phyloP scores from a whole-genome alignment of 2,888 invertebrate genomes.

The Torymus auratus region DNA sequence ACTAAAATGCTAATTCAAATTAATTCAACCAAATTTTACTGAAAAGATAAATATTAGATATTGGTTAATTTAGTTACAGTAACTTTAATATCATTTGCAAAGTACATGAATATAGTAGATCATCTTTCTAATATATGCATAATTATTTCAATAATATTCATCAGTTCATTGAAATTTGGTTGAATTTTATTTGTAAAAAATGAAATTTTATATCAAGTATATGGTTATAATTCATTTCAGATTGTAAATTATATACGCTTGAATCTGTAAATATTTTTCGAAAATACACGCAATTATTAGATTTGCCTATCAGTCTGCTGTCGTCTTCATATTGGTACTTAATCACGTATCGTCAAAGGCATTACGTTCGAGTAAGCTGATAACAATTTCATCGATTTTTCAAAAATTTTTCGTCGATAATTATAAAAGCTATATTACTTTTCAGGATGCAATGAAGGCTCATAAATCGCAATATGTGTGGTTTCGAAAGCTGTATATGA shows the following conservation, averaged over 20 bases:
- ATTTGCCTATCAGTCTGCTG: slow-evolving; percentile 88
- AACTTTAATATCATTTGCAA: too few relatives aligned
- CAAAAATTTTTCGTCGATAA: too few relatives aligned
- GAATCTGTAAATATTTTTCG: slow-evolving; percentile 90
- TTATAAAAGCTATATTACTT: slow-evolving; percentile 59
- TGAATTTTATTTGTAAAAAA: slow-evolving; percentile 20
- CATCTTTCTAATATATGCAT: too few relatives aligned
- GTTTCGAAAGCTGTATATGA: slow-evolving; percentile 93
- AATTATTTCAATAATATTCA: too few relatives aligned
- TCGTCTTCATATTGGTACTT: slow-evolving; percentile 87
- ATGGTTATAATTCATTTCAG: slow-evolving; percentile 78
- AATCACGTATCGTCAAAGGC: slow-evolving; percentile 71
- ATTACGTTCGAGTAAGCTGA: slow-evolving; percentile 69
- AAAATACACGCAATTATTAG: slow-evolving; percentile 90
- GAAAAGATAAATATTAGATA: too few relatives aligned
- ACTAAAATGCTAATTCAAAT: too few relatives aligned
- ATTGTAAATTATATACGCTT: slow-evolving; percentile 89
- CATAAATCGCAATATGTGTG: slow-evolving; percentile 96
- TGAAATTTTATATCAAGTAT: slow-evolving; percentile 28
- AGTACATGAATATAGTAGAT: too few relatives aligned
- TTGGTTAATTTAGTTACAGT: too few relatives aligned
- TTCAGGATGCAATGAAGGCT: slow-evolving; percentile 87
- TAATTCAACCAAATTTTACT: too few relatives aligned
- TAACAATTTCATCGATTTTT: not conserved
- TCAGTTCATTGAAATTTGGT: not conserved